Evolutionary conservation across 2,888 invertebrate species (phyloP), one percentile per base, ranked within the genome.

Genomic region (Podabrus alpinus): DNA sequence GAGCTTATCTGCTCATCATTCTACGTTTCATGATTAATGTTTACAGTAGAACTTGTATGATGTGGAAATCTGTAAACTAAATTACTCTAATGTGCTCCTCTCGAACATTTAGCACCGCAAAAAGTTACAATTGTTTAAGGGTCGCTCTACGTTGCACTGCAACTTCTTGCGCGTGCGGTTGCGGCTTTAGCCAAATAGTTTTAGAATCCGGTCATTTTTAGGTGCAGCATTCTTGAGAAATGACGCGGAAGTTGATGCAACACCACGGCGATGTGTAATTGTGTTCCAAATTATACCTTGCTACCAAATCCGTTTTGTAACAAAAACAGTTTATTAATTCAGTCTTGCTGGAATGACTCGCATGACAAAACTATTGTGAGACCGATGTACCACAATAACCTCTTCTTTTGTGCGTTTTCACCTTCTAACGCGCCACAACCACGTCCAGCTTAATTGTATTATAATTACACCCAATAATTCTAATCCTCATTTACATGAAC

Each of bases 41-140:
- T 64, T 64, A 64, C 62, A 64, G 16, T 64, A 21, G 62, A 64
- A 64, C 62, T 64, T 64, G 21, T 64, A 64, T 64, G 62, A 64
- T 64, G 62, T 64, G 62, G 62, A 64, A 64, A 64, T 64, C 62
- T 64, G 62, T 64, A 64, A 64, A 64, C 62, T 64, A 64, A 64
- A 64, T 64, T 64, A 64, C 45, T 45, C 45, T 45, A 45, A 45
- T 45, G 45, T 45, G 45, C 45, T 45, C 45, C 45, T 45, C 45
- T 45, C 45, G n/a, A 45, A 45, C 45, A 45, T 45, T 45, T 45
- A 45, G n/a, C 45, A 45, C 45, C 45, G 7, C 45, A 45, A 45
- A 45, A 45, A 45, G 45, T 68, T 68, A 15, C 59, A n/a, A 17
- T 19, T 21, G 68, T 19, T 66, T 66, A 21, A 15, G 21, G 66